Evolutionary conservation across 2,113 vertebrate genomes (phyloP).

Genomic region (Carassius gibelio): DNA sequence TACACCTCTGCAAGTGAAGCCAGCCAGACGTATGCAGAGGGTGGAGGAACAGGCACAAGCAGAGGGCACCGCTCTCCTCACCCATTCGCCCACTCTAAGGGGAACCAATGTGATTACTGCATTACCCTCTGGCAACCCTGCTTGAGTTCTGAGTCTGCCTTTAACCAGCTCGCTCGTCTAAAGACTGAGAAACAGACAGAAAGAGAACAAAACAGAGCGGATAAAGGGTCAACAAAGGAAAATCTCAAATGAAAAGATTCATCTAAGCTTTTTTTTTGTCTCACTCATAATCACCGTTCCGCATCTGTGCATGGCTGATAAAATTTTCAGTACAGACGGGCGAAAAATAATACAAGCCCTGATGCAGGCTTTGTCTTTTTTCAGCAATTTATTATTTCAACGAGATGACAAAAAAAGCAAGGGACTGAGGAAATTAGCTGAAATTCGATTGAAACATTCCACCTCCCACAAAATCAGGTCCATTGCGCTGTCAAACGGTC

Average conservation of each 20-base stretch:
- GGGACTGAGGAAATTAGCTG: neutral
- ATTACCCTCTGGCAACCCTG: conserved; percentile 58
- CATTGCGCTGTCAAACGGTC: neutral
- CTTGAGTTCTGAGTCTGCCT: conserved; percentile 42
- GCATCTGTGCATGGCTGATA: conserved; percentile 16
- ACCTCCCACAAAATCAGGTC: neutral
- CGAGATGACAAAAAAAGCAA: neutral
- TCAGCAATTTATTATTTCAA: neutral
- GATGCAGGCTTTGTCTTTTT: conserved; percentile 15
- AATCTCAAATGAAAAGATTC: conserved; percentile 18
- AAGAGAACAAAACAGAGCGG: conserved; percentile 14
- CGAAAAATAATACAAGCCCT: conserved; percentile 11
- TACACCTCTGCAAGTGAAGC: conserved; percentile 33
- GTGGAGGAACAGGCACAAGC: conserved; percentile 54
- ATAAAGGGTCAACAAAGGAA: conserved; percentile 25
- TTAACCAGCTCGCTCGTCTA: conserved; percentile 30
- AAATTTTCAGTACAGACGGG: neutral
- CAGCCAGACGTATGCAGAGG: conserved; percentile 48
- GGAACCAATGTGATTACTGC: conserved; percentile 62
- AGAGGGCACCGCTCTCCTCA: conserved; percentile 55
- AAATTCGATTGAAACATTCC: conserved; percentile 7
- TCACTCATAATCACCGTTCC: neutral
- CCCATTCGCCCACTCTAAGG: conserved; percentile 56
- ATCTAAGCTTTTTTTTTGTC: conserved; percentile 20
- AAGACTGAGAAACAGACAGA: conserved; percentile 16